Conservation (phyloP, 2,888 invertebrate species). For the Selenia dentaria region DNA sequence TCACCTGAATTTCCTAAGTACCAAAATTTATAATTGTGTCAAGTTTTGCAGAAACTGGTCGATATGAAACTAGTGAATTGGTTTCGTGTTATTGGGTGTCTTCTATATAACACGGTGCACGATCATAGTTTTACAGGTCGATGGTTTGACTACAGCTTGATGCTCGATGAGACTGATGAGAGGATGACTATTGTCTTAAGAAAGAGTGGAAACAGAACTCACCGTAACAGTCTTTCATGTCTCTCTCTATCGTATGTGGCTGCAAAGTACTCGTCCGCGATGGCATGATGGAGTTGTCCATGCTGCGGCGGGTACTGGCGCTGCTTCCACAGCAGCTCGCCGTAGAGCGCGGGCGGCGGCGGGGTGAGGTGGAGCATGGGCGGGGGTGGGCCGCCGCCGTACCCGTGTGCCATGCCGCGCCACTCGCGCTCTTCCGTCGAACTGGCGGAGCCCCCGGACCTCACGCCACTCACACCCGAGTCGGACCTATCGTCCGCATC, state of each 20-base stretch:
- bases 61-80: too few relatives aligned
- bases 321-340: slow-evolving; percentile 86
- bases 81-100: too few relatives aligned
- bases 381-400: slow-evolving; percentile 87
- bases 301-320: slow-evolving; percentile 82
- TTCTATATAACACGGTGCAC: too few relatives aligned
- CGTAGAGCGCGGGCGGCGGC: slow-evolving; percentile 80
- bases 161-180: too few relatives aligned
- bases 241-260: slow-evolving; percentile 87
- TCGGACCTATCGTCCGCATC: slow-evolving; percentile 86
- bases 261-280: slow-evolving; percentile 78
- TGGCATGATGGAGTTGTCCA: slow-evolving; percentile 79
- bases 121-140: too few relatives aligned
- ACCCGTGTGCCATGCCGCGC: slow-evolving; percentile 89
- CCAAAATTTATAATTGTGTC: too few relatives aligned
- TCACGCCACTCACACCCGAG: slow-evolving; percentile 90
- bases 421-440: slow-evolving; percentile 91
- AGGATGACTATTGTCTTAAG: too few relatives aligned
- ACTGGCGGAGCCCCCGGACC: slow-evolving; percentile 89
- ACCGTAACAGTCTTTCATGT: slow-evolving; percentile 88
- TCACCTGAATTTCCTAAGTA: too few relatives aligned
- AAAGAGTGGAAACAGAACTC: slow-evolving; percentile 45
- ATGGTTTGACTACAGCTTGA: too few relatives aligned
- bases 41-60: too few relatives aligned
- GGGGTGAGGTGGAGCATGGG: slow-evolving; percentile 76